Base-by-base conservation (phyloP, 1,140 invertebrate genomes). In the Apis laboriosa region DNA sequence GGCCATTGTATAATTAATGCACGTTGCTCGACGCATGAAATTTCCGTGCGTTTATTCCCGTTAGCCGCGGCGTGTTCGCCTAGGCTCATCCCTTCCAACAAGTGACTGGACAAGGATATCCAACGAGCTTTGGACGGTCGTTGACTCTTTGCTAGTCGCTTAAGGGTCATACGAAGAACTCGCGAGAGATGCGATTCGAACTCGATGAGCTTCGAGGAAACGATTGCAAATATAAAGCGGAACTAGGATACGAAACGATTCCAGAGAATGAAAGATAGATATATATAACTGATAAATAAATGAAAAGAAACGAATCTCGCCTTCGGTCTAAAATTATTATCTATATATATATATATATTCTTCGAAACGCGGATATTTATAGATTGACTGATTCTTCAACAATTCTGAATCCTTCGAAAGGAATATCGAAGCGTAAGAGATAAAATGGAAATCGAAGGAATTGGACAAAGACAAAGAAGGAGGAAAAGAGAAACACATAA, bases 401-500 rank as follows among this genome's bases (percentile, higher is more conserved):
- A 24, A 24, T 24, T 24, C 24, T 24, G 24, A 78, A 67, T 64
- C 58, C 70, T 80, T 64, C 43, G 73, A 81, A 81, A 51, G 85
- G 72, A 72, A 76, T 76, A 56, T 61, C 55, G 64, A 43, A 67
- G 84, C 55, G 53, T 34, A 49, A 56, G 71, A 67, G 73, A 84
- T 53, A 84, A 80, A 80, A 73, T 77, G 83, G 64, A 80, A 72
- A 71, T 72, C 67, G 76, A 78, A 77, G 63, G 75, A 75, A 83
- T 63, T 68, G 74, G 71, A 87, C 75, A 68, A 74, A 77, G 71
- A 87, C 75, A 68, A 74, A 77, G 70, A 55, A 83, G 79, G 49
- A 79, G 76, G 88, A 86, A 88, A 90, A 89, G 89, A 82, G 70
- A 63, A 77, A 77, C 93, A 92, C 90, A 94, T 94, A 94, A 90